Base-by-base conservation (phyloP, 2,888 invertebrate species). In the Sisyra terminalis region DNA sequence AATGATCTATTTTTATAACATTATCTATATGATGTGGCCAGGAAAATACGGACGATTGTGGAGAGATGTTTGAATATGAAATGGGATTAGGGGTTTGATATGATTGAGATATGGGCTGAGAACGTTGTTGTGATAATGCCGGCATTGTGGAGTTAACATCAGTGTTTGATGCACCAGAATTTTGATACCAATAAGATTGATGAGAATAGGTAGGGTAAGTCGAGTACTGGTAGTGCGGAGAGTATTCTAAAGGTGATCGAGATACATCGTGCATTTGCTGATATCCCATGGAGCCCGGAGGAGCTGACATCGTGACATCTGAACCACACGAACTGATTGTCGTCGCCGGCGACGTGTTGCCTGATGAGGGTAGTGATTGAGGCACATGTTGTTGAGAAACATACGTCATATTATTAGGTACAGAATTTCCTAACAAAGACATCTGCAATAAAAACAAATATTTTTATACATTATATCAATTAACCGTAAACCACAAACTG, bases 101-200 rank as follows among this genome's bases (percentile, higher is more conserved):
- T 54, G 34, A 50, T 67, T 70, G 63, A 70, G 50, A 57, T 59
- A 57, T 44, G 57, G 13, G 64, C 63, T 0, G 65, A 64, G 1
- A 64, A 64, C 61, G 50, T 64, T 49, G 54, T 67, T 59, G 44
- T 66, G 66, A 47, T 64, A 61, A 32, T 66, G 64, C 64, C 57
- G 53, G 59, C 57, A 67, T 56, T 69, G 53, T 49, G 66, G 65
- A 52, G 70, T 73, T 57, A 65, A 69, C 46, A 47, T 60, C 60
- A 50, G 56, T 60, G 3, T 59, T 59, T 45, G 59, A 57, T 38
- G 58, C 56, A 8, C 61, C 61, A 7, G 61, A 62, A 42, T 56
- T 58, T 45, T 59, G 60, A 43, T 60, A 62, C 61, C 61, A 63
- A 39, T 30, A 41, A 8, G 59, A 59, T 47, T 59, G 59, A 44